These are phyloP conservation scores for Coecobrya sp. DNA, from an alignment of 2,888 invertebrate genomes.

Conservation along the genomic window DNA sequence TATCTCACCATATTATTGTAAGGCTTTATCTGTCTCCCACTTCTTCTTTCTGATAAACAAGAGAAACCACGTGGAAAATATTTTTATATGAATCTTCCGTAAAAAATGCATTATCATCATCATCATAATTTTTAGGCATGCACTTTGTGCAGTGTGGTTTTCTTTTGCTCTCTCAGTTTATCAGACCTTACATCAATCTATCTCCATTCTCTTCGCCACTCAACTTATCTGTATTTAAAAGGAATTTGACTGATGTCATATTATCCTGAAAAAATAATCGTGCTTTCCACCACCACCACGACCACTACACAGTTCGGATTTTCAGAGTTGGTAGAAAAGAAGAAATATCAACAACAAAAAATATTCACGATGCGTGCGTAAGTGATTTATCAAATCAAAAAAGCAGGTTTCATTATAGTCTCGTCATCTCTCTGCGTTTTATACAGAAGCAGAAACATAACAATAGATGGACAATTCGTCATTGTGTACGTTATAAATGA, in stretches of 20 bases:
- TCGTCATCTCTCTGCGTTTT: slow-evolving; percentile 31
- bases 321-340: slow-evolving; percentile 4
- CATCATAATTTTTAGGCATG: background rate
- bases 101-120: slow-evolving; percentile 46
- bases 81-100: slow-evolving; percentile 42
- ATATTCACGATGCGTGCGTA: slow-evolving; percentile 64
- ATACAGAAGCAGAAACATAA: slow-evolving; percentile 55
- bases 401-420: slow-evolving; percentile 70
- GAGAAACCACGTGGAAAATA: slow-evolving; percentile 55
- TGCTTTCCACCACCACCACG: background rate
- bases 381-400: slow-evolving; percentile 71
- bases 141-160: background rate
- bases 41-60: slow-evolving; percentile 5
- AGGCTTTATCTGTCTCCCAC: slow-evolving; percentile 15
- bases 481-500: slow-evolving; percentile 65
- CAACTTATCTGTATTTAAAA: slow-evolving; percentile 51
- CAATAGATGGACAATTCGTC: slow-evolving; percentile 64
- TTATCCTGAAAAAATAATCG: slow-evolving; percentile 48
- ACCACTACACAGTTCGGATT: slow-evolving; percentile 20
- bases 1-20: slow-evolving; percentile 3
- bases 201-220: slow-evolving; percentile 38
- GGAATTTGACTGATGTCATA: slow-evolving; percentile 68
- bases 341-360: slow-evolving; percentile 8
- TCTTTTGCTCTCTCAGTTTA: background rate
- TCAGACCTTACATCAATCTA: slow-evolving; percentile 49